Evolutionary conservation across 2,113 vertebrate species (phyloP).

Genomic region (Nematolebias whitei): DNA sequence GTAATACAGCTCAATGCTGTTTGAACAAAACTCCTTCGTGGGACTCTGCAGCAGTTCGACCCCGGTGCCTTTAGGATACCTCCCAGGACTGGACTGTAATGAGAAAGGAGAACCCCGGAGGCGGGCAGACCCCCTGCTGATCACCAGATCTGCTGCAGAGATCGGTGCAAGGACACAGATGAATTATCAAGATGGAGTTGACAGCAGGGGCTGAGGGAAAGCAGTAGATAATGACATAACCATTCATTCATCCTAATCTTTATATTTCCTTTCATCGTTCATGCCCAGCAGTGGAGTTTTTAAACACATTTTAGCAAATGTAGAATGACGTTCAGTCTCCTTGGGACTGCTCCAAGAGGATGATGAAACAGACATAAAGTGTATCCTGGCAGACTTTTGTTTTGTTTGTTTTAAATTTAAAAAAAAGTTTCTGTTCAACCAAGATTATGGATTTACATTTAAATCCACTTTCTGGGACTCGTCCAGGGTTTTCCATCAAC

Average conservation of each 20-base stretch:
- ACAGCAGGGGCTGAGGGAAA: slow-evolving; percentile 42
- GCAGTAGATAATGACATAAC: slow-evolving; percentile 59
- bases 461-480: slow-evolving; percentile 6
- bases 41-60: slow-evolving; percentile 31
- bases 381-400: slow-evolving; percentile 31
- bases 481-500: background rate
- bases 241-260: slow-evolving; percentile 46
- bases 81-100: slow-evolving; percentile 51
- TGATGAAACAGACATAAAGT: slow-evolving; percentile 44
- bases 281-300: slow-evolving; percentile 36
- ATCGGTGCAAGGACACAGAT: slow-evolving; percentile 61
- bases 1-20: slow-evolving; percentile 38
- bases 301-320: slow-evolving; percentile 26
- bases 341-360: background rate
- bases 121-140: slow-evolving; percentile 45
- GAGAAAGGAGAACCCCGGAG: slow-evolving; percentile 39
- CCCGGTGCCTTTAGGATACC: slow-evolving; percentile 28
- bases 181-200: slow-evolving; percentile 48
- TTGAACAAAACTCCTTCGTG: slow-evolving; percentile 55
- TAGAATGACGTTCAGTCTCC: slow-evolving; percentile 34
- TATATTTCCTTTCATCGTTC: slow-evolving; percentile 35
- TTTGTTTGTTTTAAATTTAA: slow-evolving; percentile 27
- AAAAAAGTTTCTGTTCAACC: background rate
- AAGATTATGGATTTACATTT: slow-evolving; percentile 18
- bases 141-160: slow-evolving; percentile 50